Conservation (phyloP, 2,888 invertebrate species). For the Chrysopilus asiliformis region DNA sequence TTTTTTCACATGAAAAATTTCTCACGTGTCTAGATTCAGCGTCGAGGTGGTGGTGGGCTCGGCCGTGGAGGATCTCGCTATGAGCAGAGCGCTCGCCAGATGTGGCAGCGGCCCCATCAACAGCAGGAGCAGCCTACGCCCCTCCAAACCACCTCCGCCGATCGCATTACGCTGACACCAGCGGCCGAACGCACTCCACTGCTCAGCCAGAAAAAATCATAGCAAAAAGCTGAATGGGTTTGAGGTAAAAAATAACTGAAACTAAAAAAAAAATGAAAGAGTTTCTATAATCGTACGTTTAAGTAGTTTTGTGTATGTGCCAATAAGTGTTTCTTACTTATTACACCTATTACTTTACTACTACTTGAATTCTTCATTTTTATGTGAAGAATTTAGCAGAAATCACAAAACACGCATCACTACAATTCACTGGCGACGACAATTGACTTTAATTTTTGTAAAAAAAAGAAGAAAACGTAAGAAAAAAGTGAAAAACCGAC, state of each 20-base stretch:
- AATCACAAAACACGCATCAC: too few species aligned
- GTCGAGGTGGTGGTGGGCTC: too few species aligned
- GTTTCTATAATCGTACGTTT: too few species aligned
- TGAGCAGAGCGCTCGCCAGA: conserved; percentile 13
- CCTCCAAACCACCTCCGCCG: conserved; percentile 1
- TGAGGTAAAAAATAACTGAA: conserved; percentile 16
- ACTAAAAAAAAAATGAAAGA: background rate
- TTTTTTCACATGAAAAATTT: background rate
- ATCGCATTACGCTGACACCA: conserved; percentile 7
- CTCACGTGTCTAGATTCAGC: conserved; percentile 7
- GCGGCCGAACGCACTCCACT: conserved; percentile 34
- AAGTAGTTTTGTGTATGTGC: too few species aligned
- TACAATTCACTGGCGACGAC: too few species aligned
- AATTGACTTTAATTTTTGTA: too few species aligned
- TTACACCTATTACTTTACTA: too few species aligned
- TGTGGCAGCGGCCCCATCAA: conserved; percentile 9
- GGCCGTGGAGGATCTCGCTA: conserved; percentile 10
- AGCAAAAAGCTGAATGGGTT: conserved; percentile 34
- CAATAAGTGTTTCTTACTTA: too few species aligned
- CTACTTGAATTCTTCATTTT: too few species aligned
- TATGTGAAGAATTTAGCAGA: too few species aligned
- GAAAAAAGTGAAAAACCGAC: too few species aligned
- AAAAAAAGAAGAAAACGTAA: too few species aligned
- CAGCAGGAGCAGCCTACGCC: conserved; percentile 5
- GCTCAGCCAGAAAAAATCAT: conserved; percentile 31